Evolutionary conservation across 37 sponge, comb jelly and placozoan species (phyloP).

Genomic region (Chondrilla cf. caribensis): DNA sequence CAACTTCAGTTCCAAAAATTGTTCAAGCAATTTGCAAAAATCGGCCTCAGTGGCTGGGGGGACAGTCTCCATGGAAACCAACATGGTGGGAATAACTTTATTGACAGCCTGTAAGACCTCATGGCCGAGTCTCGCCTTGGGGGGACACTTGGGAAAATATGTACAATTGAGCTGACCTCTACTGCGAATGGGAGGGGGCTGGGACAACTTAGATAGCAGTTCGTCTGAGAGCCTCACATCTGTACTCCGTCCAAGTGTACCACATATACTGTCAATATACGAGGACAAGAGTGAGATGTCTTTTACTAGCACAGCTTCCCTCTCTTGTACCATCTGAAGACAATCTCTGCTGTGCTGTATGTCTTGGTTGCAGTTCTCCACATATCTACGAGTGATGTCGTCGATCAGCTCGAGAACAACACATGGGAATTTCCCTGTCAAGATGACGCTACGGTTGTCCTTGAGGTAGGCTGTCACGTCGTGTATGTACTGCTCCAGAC

Average conservation of each 20-base stretch:
- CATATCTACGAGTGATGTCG: not conserved
- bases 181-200: too few species aligned
- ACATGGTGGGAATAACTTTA: not conserved
- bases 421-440: not conserved
- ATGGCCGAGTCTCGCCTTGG: not conserved
- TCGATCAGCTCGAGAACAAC: not conserved
- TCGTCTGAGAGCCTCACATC: not conserved
- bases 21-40: not conserved
- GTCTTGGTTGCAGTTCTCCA: not conserved
- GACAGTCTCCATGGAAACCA: conserved; percentile 25
- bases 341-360: not conserved
- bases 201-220: not conserved
- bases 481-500: conserved; percentile 25
- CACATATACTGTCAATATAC: not conserved
- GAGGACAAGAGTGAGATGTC: not conserved
- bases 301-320: not conserved
- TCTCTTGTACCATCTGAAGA: not conserved
- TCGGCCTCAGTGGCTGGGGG: not conserved
- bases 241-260: not conserved
- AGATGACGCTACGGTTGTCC: not conserved
- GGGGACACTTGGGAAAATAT: not conserved
- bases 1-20: not conserved
- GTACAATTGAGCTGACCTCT: too few species aligned
- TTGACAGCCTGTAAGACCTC: conserved; percentile 4
- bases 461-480: conserved; percentile 14